These are phyloP conservation scores for Caenorhabditis macrosperma DNA, from an alignment of 2,888 invertebrate genomes.

Conservation along the genomic window DNA sequence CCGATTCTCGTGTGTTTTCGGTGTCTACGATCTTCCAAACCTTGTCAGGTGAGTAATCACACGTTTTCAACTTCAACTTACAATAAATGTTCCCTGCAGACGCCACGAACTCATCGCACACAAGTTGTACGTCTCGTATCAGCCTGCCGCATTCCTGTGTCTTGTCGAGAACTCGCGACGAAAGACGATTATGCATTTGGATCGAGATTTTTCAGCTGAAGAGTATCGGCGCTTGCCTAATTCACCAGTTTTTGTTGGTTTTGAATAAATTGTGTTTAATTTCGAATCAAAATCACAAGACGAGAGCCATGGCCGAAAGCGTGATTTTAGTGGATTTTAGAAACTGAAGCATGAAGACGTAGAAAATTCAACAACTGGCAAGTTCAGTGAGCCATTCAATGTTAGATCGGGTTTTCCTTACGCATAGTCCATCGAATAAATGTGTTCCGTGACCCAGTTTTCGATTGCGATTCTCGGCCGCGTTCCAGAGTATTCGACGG, in stretches of 20 bases:
- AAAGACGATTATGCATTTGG: conserved; percentile 2
- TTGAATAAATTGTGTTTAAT: not conserved
- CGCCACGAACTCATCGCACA: conserved; percentile 59
- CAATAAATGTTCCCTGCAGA: conserved; percentile 4
- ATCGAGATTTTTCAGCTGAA: conserved; percentile 3
- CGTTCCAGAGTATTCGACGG: too few species aligned
- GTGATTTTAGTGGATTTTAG: too few species aligned
- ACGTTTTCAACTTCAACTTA: too few species aligned
- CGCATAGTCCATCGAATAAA: too few species aligned
- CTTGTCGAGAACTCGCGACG: conserved; percentile 34
- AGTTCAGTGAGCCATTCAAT: too few species aligned
- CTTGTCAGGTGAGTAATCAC: conserved; percentile 22
- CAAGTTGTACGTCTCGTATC: conserved; percentile 61
- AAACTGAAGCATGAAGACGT: too few species aligned
- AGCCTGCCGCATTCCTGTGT: conserved; percentile 62
- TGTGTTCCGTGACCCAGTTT: too few species aligned
- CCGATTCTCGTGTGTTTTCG: conserved; percentile 54
- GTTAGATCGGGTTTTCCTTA: too few species aligned
- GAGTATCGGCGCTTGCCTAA: conserved; percentile 1
- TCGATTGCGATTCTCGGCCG: too few species aligned
- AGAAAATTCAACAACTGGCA: too few species aligned
- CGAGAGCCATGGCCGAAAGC: too few species aligned
- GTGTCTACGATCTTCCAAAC: conserved; percentile 49
- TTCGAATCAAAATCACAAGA: too few species aligned
- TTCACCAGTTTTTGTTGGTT: not conserved